A percentile compares a stretch with the other conserved stretches of the same genome.
Conservation (phyloP, 2,888 invertebrate species). For the Hirtodrosophila histrioides region DNA sequence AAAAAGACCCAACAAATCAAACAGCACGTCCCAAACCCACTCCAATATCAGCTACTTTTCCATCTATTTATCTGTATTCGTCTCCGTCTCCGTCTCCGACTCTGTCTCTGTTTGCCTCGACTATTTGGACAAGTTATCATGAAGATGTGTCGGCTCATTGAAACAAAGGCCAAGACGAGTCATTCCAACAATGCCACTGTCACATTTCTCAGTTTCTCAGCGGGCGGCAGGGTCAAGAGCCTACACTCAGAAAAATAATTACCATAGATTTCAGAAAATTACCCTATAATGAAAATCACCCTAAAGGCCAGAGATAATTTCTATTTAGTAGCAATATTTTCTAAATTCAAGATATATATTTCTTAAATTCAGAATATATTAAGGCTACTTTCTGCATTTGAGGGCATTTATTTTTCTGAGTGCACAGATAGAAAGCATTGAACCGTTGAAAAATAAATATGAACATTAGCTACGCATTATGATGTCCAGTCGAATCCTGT, state of each 20-base stretch:
- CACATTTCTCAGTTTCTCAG: slow-evolving; percentile 31
- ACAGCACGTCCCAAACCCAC: slow-evolving; percentile 35
- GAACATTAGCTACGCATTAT: slow-evolving; percentile 74
- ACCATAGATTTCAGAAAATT: no score
- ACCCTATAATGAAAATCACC: no score
- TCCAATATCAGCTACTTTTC: not conserved
- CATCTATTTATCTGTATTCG: not conserved
- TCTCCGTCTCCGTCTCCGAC: not conserved
- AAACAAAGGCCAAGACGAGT: slow-evolving; percentile 73
- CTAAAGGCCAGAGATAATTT: no score
- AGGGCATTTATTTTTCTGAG: no score
- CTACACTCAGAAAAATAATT: no score
- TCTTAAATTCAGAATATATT: no score
- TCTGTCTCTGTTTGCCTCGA: slow-evolving; percentile 17
- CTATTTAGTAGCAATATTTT: no score
- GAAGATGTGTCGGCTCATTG: slow-evolving; percentile 76
- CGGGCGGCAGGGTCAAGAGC: not conserved
- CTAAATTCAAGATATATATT: no score
- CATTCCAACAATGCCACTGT: slow-evolving; percentile 73
- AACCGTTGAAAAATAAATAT: slow-evolving; percentile 69
- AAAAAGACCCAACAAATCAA: slow-evolving; percentile 50
- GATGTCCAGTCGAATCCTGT: slow-evolving; percentile 38
- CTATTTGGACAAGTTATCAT: slow-evolving; percentile 70
- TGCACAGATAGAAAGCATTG: slow-evolving; percentile 59
- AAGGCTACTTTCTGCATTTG: no score